phyloP scores from a whole-genome alignment of 2,797 vertebrate genomes.

The Clarias fuscus region DNA sequence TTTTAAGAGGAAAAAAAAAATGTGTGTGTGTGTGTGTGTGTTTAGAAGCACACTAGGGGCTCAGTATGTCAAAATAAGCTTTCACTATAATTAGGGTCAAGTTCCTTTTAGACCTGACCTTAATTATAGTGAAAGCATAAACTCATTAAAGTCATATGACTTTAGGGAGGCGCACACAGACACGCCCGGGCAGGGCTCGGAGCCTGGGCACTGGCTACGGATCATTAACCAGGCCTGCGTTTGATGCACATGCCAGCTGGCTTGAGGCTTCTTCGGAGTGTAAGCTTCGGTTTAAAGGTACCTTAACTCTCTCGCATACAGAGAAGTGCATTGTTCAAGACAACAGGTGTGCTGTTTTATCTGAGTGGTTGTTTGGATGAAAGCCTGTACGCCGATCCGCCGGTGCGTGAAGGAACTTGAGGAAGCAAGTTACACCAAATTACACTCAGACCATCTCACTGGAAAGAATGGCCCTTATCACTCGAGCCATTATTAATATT shows the following conservation, averaged over 20 bases:
- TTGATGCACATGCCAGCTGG: slow-evolving; percentile 57
- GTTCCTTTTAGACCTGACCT: slow-evolving; percentile 40
- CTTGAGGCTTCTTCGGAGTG: slow-evolving; percentile 38
- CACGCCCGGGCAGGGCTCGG: slow-evolving; percentile 40
- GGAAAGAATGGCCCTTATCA: slow-evolving; percentile 12
- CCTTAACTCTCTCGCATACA: slow-evolving; percentile 43
- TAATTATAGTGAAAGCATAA: slow-evolving; percentile 57
- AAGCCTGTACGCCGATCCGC: slow-evolving; percentile 27
- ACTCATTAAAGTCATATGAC: slow-evolving; percentile 52
- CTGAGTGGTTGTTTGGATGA: slow-evolving; percentile 29
- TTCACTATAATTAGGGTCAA: slow-evolving; percentile 39
- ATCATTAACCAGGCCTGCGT: slow-evolving; percentile 51
- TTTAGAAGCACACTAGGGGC: slow-evolving; percentile 4
- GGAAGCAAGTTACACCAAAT: slow-evolving; percentile 35
- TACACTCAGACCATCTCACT: slow-evolving; percentile 22
- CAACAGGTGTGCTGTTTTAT: slow-evolving; percentile 53
- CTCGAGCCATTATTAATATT: background rate
- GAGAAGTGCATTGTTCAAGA: slow-evolving; percentile 47
- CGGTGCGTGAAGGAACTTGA: slow-evolving; percentile 22
- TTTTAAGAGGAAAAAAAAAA: background rate
- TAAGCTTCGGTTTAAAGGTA: slow-evolving; percentile 44
- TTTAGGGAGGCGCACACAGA: slow-evolving; percentile 29
- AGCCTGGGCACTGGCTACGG: slow-evolving; percentile 39
- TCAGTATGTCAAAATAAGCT: slow-evolving; percentile 9
- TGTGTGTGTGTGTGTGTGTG: slow-evolving; percentile 12